Conservation (phyloP, 2,113 vertebrate genomes). For the Pantherophis guttatus region DNA sequence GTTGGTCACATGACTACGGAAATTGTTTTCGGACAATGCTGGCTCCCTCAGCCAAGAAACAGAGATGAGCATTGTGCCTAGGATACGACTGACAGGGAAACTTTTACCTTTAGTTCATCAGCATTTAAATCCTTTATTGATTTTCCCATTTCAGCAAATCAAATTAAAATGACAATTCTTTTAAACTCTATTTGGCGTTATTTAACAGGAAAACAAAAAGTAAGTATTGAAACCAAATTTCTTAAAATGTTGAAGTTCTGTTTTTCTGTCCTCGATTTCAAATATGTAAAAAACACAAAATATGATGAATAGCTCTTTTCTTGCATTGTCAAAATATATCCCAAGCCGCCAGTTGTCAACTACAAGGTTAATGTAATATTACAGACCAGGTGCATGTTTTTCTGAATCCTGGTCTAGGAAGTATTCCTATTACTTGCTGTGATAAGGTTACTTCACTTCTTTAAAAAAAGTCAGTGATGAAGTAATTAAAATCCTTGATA, state of each 20-base stretch:
- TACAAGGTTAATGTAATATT: conserved; percentile 35
- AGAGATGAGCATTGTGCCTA: neutral
- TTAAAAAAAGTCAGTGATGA: conserved; percentile 36
- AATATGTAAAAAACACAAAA: conserved; percentile 30
- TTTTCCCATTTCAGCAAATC: conserved; percentile 49
- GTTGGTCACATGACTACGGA: neutral
- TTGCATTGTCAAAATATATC: conserved; percentile 41
- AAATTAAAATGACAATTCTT: conserved; percentile 37
- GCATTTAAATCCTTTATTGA: conserved; percentile 47
- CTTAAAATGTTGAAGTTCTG: conserved; percentile 36
- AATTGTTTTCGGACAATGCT: neutral
- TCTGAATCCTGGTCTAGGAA: conserved; percentile 25
- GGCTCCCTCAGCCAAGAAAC: neutral
- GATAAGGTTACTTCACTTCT: conserved; percentile 34
- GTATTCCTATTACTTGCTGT: conserved; percentile 38
- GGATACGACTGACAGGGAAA: neutral
- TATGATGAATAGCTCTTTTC: conserved; percentile 49
- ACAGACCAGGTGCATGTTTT: neutral
- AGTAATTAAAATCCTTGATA: conserved; percentile 39
- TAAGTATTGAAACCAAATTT: conserved; percentile 47
- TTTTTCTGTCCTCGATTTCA: conserved; percentile 14
- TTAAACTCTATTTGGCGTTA: conserved; percentile 41
- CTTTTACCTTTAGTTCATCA: conserved; percentile 34
- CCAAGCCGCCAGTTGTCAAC: conserved; percentile 36
- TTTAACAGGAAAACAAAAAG: conserved; percentile 10